Base-by-base conservation (phyloP, 2,113 vertebrate genomes). In the Grammomys dolichurus region DNA sequence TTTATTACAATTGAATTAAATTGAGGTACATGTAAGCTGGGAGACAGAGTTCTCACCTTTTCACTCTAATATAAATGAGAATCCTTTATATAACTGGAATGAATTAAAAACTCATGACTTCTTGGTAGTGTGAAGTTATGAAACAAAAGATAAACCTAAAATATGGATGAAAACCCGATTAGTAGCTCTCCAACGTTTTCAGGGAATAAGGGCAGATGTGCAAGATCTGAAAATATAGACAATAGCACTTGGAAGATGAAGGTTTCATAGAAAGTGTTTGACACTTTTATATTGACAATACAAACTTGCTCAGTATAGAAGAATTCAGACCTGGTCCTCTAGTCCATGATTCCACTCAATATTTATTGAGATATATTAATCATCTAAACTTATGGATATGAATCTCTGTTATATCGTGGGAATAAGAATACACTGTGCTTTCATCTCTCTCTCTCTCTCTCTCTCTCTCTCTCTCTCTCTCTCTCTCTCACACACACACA, bases 1-100 rank as follows among this genome's bases (percentile, higher is more conserved):
- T n/a, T n/a, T 82, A 46, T 28, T 81, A 26, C 91, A 94, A 81
- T 16, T 77, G 54, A 92, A 93, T 82, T 72, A 63, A 82, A 92
- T 19, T 69, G 5, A 31, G 33, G 31, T 51, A 76, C 8, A 40
- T 63, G 90, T 51, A 93, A 92, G 2, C 14, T 54, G 58, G 8
- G 24, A 63, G 67, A 28, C 0, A 40, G 40, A 77, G 46, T 94
- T 91, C 91, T 84, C 82, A 6, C 26, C n/a, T 94, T n/a, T 8
- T 91, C 24, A 76, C 90, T 89, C 90, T 91, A 76, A 78, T 65
- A 26, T 75, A 82, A 73, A 63, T 87, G 69, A 65, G 85, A 1
- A 84, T 60, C 12, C 1, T 89, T 73, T 17, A 13, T 36, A 16
- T 73, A 75, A 69, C 14, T 84, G 76, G n/a, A 22, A 19, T 90